phyloP scores from a whole-genome alignment of 2,113 vertebrate species.

The Conger conger region DNA sequence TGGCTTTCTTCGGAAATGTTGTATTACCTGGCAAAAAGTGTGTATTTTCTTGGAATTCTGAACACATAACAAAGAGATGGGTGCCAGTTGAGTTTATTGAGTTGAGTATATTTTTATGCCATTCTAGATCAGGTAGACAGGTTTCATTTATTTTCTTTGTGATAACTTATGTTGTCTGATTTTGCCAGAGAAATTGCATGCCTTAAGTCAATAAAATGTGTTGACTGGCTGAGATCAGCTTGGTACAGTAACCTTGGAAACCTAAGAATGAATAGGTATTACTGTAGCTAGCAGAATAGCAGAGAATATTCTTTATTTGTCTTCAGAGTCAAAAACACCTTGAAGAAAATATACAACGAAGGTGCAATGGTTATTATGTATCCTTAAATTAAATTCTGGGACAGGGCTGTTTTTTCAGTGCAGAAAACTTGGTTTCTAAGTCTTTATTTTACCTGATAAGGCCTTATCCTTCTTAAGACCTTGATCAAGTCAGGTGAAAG shows the following conservation, averaged over 20 bases:
- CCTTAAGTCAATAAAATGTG: conserved; percentile 30
- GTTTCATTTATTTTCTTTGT: conserved; percentile 13
- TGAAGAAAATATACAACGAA: neutral
- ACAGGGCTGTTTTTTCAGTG: neutral
- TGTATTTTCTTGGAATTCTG: neutral
- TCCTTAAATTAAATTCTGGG: neutral
- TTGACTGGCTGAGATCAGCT: conserved; percentile 33
- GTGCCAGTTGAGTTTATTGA: too few species aligned
- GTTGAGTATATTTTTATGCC: conserved; percentile 9
- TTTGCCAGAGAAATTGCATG: conserved; percentile 24
- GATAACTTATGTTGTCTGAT: conserved; percentile 23
- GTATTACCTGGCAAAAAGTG: too few species aligned
- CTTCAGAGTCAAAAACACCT: neutral
- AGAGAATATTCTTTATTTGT: neutral
- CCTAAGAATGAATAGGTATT: conserved; percentile 9
- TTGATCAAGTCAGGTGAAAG: neutral
- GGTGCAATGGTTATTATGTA: neutral
- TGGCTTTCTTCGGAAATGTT: too few species aligned
- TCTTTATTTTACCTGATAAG: neutral
- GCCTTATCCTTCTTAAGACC: neutral
- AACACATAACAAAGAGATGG: neutral
- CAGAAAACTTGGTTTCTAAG: neutral
- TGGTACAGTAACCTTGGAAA: conserved; percentile 31
- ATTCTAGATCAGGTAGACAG: conserved; percentile 16
- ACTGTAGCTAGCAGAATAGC: neutral